These are phyloP conservation scores for Thamnaconus septentrionalis DNA, from an alignment of 2,113 vertebrate genomes.

Conservation along the genomic window DNA sequence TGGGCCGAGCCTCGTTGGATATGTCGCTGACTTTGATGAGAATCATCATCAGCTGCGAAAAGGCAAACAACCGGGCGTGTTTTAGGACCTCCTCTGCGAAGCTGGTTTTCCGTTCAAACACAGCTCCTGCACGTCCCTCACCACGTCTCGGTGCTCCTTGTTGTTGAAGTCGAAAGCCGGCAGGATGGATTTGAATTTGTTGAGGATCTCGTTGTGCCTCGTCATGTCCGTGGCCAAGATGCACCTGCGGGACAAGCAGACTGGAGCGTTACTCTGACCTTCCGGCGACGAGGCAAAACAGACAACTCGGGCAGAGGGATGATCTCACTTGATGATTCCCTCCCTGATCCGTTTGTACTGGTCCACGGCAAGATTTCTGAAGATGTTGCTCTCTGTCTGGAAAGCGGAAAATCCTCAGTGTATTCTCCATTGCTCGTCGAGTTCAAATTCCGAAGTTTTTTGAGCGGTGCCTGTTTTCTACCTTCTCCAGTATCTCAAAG, in stretches of 20 bases:
- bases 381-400: constrained; percentile 79
- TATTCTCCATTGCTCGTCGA: background rate
- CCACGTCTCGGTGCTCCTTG: constrained; percentile 79
- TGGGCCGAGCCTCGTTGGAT: constrained; percentile 79
- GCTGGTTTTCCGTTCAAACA: background rate
- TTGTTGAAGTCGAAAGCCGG: constrained; percentile 75
- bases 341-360: constrained; percentile 80
- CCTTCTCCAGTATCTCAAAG: constrained; percentile 79
- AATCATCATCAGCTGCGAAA: constrained; percentile 75
- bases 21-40: constrained; percentile 83
- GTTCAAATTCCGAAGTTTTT: background rate
- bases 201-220: constrained; percentile 78
- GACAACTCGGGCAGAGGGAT: background rate
- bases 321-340: constrained; percentile 79
- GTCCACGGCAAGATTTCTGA: constrained; percentile 76
- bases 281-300: background rate
- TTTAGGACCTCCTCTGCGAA: too few relatives aligned
- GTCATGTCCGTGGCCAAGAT: constrained; percentile 81
- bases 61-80: constrained; percentile 11
- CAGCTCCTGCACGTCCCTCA: constrained; percentile 35
- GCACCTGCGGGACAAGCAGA: constrained; percentile 61
- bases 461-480: constrained; percentile 13
- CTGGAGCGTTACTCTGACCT: background rate
- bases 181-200: constrained; percentile 77
- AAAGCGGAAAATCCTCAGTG: constrained; percentile 8